These are phyloP conservation scores for Lindbergichthys nudifrons DNA, from an alignment of 2,797 vertebrate species.

Conservation along the genomic window DNA sequence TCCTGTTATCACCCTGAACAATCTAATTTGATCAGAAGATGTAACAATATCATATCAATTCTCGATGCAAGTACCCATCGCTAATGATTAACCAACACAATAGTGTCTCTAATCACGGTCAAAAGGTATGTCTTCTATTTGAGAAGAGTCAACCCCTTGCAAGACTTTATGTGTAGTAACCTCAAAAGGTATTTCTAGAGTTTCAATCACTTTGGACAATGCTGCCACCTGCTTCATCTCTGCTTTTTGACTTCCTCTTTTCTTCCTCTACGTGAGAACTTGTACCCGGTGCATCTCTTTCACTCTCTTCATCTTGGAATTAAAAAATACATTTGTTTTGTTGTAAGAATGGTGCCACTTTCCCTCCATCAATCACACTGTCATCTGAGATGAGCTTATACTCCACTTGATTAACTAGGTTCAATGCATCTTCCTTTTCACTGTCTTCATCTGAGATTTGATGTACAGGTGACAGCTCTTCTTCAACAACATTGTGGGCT, in stretches of 20 bases:
- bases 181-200: background rate
- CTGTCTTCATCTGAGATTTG: slow-evolving; percentile 7
- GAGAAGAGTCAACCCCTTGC: background rate
- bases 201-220: background rate
- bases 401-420: background rate
- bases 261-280: slow-evolving; percentile 1
- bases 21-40: slow-evolving; percentile 12
- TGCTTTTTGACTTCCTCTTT: background rate
- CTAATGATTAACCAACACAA: background rate
- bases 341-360: background rate
- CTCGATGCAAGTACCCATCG: background rate
- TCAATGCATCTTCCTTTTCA: background rate
- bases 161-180: background rate
- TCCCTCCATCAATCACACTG: background rate
- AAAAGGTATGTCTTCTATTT: background rate
- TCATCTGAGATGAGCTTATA: background rate
- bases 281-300: background rate
- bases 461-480: background rate
- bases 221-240: background rate
- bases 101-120: slow-evolving; percentile 5
- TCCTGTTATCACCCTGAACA: slow-evolving; percentile 23
- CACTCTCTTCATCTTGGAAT: background rate
- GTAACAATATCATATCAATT: slow-evolving; percentile 5
- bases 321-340: background rate
- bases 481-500: background rate